phyloP scores from a whole-genome alignment of 35 echinoderm and acorn worm genomes.

The Nesometra sesokonis region DNA sequence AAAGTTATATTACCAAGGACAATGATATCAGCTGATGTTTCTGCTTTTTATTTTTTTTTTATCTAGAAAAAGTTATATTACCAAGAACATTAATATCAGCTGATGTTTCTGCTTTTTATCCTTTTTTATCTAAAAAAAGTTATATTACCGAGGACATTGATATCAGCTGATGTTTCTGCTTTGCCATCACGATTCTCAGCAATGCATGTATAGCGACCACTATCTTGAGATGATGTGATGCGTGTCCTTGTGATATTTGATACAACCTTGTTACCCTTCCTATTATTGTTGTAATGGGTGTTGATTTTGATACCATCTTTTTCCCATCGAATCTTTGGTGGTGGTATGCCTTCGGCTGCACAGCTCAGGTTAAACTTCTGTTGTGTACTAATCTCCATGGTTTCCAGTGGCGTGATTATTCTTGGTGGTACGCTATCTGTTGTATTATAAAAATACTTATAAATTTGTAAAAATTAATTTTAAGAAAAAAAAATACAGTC shows the following conservation, averaged over 20 bases:
- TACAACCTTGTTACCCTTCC: not conserved
- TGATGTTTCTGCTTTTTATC: not conserved
- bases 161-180: not conserved
- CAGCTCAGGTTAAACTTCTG: not conserved
- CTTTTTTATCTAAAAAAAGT: too few relatives aligned
- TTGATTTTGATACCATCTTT: not conserved
- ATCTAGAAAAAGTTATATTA: too few relatives aligned
- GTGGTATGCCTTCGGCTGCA: not conserved
- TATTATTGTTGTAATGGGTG: not conserved
- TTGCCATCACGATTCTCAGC: not conserved
- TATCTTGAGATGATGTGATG: not conserved
- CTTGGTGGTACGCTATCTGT: not conserved
- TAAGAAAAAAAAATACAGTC: too few relatives aligned
- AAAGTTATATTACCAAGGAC: not conserved
- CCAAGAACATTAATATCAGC: not conserved
- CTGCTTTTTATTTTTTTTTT: too few relatives aligned
- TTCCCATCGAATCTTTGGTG: not conserved
- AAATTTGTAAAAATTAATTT: too few relatives aligned
- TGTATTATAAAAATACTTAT: not conserved
- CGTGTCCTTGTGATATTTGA: not conserved
- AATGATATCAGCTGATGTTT: not conserved
- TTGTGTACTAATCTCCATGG: not conserved
- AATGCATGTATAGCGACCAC: not conserved
- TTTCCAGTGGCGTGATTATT: not conserved
- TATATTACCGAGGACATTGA: not conserved